Evolutionary conservation across 2,113 vertebrate species (phyloP).

Genomic region (Pampusana beccarii): DNA sequence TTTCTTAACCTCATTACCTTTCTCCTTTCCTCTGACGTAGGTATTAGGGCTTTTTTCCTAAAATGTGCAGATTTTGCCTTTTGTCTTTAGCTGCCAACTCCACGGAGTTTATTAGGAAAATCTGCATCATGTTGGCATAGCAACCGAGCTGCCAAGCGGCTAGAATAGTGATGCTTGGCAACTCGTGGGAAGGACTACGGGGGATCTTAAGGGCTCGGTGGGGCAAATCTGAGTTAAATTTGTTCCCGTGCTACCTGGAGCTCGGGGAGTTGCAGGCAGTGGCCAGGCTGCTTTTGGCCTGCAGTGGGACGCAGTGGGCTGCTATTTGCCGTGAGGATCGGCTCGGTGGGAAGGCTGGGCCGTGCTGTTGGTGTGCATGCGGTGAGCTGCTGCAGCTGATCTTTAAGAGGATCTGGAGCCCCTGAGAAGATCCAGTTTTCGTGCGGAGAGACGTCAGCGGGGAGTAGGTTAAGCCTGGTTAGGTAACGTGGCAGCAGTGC

Average conservation of each 20-base stretch:
- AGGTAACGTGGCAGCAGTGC: constrained; percentile 20
- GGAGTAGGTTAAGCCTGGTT: constrained; percentile 59
- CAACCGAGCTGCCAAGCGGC: constrained; percentile 54
- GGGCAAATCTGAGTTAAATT: neutral
- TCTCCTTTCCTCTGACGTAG: constrained; percentile 49
- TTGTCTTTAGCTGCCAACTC: constrained; percentile 64
- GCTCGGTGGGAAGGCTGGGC: neutral
- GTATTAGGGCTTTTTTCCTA: neutral
- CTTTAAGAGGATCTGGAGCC: constrained; percentile 43
- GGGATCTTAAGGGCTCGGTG: neutral
- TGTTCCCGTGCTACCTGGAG: neutral
- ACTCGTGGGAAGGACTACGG: neutral
- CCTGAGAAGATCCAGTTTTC: neutral
- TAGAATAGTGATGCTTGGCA: constrained; percentile 24
- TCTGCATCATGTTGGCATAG: constrained; percentile 69
- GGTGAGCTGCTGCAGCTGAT: constrained; percentile 9
- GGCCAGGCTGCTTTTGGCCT: neutral
- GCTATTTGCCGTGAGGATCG: neutral
- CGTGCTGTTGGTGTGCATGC: neutral
- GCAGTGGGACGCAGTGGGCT: accelerated
- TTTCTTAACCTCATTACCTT: constrained; percentile 40
- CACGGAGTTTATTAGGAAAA: constrained; percentile 62
- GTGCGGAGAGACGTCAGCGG: constrained; percentile 21
- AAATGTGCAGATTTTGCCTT: constrained; percentile 52
- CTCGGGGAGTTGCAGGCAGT: neutral